phyloP scores from a whole-genome alignment of 2,888 invertebrate genomes.

The Yponomeuta plumbellus region DNA sequence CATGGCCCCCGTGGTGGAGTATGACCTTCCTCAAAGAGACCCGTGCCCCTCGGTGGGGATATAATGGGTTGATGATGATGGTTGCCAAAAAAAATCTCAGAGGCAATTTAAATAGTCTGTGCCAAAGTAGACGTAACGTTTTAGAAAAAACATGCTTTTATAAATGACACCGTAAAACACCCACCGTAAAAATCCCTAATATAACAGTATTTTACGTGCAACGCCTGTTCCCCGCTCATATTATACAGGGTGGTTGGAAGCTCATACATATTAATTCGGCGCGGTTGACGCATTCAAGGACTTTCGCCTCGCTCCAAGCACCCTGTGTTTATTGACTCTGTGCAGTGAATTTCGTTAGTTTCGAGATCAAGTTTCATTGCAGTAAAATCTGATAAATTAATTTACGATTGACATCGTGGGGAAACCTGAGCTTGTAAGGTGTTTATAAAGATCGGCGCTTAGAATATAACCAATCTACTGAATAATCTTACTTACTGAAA shows the following conservation, averaged over 20 bases:
- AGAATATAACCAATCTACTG: too few species aligned
- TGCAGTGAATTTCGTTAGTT: not conserved
- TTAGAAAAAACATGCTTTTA: not conserved
- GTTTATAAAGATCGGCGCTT: too few species aligned
- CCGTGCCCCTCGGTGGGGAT: too few species aligned
- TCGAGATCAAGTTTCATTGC: not conserved
- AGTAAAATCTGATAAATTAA: too few species aligned
- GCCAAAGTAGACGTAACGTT: not conserved
- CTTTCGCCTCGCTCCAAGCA: slow-evolving; percentile 37
- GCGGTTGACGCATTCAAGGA: slow-evolving; percentile 44
- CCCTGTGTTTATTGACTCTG: slow-evolving; percentile 38
- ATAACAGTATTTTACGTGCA: not conserved
- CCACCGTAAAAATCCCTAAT: not conserved
- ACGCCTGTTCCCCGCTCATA: not conserved
- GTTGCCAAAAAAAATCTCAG: too few species aligned
- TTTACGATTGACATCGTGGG: not conserved
- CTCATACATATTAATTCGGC: slow-evolving; percentile 57
- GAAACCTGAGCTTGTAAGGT: too few species aligned
- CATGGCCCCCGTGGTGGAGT: too few species aligned
- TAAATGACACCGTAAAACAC: not conserved
- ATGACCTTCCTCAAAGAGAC: too few species aligned
- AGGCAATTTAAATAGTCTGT: too few species aligned
- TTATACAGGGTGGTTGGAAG: slow-evolving; percentile 20
- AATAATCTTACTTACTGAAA: too few species aligned
- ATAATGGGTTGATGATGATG: too few species aligned